Evolutionary conservation across 2,797 vertebrate genomes (phyloP), one percentile per base, ranked within the genome.

Genomic region (Tangara arthus): DNA sequence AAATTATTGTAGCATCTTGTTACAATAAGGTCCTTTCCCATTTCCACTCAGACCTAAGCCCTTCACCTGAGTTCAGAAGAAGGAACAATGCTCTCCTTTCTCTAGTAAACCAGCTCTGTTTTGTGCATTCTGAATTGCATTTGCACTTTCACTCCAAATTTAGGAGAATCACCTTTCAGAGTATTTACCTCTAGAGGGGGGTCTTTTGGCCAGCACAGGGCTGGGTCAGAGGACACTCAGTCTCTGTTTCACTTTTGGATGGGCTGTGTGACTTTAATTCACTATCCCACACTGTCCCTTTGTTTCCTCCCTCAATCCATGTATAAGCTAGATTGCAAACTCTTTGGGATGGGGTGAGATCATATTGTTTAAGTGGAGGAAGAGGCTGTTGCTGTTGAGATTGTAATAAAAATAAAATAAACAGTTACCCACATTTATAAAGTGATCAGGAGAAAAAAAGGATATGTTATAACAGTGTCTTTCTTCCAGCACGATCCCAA

Each of bases 1-100:
- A 96, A 97, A 96, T 92, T 95, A 89, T 95, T 84, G 79, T 81
- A 96, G 88, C 84, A 52, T 97, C 94, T 96, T 91, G 89, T 97
- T 96, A 91, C 91, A 95, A 64, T 87, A 68, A 80, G 65, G 81
- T 94, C 88, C 69, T 93, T 96, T 95, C 87, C 81, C 86, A 0
- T 95, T 96, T 95, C 94, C 84, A 93, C 63, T 61, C 59, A 65
- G 66, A 79, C 71, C 82, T 90, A 95, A 95, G 46, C 77, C 78
- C 52, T 90, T 75, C 73, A 93, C 82, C 87, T 82, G 91, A 72
- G 60, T 55, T 75, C 41, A 73, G 84, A 75, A 88, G 82, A 57
- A 77, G 72, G 88, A 97, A 89, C 90, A 95, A 66, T 77, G 81
- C 71, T 82, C 91, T 77, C 41, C 75, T 87, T 97, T 95, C 65